Conservation (phyloP, 2,888 invertebrate genomes). For the Drosophila eohydei region DNA sequence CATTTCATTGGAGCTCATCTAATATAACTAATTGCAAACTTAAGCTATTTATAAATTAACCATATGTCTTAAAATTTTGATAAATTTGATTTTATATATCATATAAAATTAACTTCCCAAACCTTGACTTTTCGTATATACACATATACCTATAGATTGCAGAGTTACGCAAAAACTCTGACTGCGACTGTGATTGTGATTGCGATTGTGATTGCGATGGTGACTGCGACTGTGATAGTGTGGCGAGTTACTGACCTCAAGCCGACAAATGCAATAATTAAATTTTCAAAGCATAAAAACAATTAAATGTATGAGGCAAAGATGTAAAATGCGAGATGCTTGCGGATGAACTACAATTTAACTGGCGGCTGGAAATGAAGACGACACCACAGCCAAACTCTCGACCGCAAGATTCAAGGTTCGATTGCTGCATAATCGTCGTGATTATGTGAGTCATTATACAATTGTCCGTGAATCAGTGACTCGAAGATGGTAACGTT, state of each 20-base stretch:
- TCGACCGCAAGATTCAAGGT: slow-evolving; percentile 67
- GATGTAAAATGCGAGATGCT: slow-evolving; percentile 15
- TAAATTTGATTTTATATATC: slow-evolving; percentile 17
- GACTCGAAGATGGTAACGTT: slow-evolving; percentile 12
- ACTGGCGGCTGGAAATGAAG: slow-evolving; percentile 32
- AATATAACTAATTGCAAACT: slow-evolving; percentile 20
- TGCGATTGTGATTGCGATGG: slow-evolving; percentile 12
- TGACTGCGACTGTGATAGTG: slow-evolving; percentile 22
- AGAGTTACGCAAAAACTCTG: slow-evolving; percentile 44
- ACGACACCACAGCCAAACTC: slow-evolving; percentile 39
- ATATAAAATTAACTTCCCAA: slow-evolving; percentile 24
- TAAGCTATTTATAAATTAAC: slow-evolving; percentile 2
- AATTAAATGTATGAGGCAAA: slow-evolving; percentile 55
- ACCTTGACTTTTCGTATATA: slow-evolving; percentile 28
- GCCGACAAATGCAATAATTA: slow-evolving; percentile 63
- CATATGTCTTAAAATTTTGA: slow-evolving; percentile 9
- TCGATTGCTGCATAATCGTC: slow-evolving; percentile 65
- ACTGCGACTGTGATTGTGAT: slow-evolving; percentile 4
- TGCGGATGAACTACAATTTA: slow-evolving; percentile 43
- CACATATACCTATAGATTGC: slow-evolving; percentile 21
- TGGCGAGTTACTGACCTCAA: slow-evolving; percentile 53
- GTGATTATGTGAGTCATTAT: slow-evolving; percentile 74
- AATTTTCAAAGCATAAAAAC: slow-evolving; percentile 70
- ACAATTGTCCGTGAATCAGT: slow-evolving; percentile 49
- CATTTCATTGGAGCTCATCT: slow-evolving; percentile 4